Evolutionary conservation across 2,113 vertebrate genomes (phyloP), one percentile per base, ranked within the genome.

Genomic region (Zapornia atra): DNA sequence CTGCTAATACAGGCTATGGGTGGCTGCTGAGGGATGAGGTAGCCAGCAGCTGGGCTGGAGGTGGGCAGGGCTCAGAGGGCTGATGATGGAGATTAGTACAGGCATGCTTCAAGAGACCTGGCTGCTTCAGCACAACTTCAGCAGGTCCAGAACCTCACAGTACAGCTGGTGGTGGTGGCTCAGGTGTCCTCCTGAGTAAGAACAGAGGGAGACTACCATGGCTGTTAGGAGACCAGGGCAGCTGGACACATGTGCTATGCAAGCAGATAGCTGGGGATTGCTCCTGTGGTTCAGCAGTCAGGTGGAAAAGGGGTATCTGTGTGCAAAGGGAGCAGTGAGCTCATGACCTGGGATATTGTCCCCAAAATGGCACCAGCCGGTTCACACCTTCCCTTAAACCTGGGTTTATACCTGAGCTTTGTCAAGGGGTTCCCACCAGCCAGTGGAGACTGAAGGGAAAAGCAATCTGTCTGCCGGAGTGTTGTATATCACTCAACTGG

Each of bases 71-170:
- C 44, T 48, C 57, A 42, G n/a, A 63, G 15, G 12, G 63, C 9
- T 79, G 44, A 65, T 22, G 61, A 71, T 63, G 33, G 15, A 70
- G 9, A 61, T 10, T 2, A 29, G 36, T 26, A 46, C 2, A 9
- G 54, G 12, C 25, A 11, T 24, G 12, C 17, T 85, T 40, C 71
- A 48, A 9, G 31, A 11, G 34, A 29, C 11, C 24, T 61, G 34
- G 42, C 40, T 1, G 4, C 15, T 83, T 38, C 13, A 76, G 61
- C 42, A 25, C 10, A n/a, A 17, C 2, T 17, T 56, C 20, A 38
- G 42, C 0, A 0, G 17, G 28, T 38, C 36, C 40, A 78, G 22
- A 75, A 16, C 2, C 6, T 11, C 6, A 4, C 10, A 36, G 12
- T 15, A 61, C 36, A 70, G 63, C 36, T 1, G 9, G 13, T 6